A percentile compares a stretch with the other conserved stretches of the same genome.
phyloP scores from a whole-genome alignment of 2,888 invertebrate genomes.

The Scaptomyza reducta region DNA sequence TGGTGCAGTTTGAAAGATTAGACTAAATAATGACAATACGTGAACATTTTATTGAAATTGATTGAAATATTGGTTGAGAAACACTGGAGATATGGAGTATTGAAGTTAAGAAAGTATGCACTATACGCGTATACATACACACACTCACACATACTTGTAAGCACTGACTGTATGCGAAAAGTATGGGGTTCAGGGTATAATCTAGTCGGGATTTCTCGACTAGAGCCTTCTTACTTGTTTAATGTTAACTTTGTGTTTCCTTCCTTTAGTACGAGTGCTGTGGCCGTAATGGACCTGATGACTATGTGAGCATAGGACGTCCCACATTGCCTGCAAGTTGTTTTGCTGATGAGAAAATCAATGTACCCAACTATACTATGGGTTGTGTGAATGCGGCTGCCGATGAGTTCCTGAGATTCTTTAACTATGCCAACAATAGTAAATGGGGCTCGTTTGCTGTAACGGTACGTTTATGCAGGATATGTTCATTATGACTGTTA shows the following conservation, averaged over 20 bases:
- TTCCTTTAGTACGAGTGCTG: conserved; percentile 74
- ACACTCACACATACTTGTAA: too few species aligned
- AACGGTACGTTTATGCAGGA: conserved; percentile 51
- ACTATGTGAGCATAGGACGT: conserved; percentile 65
- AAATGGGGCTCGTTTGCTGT: conserved; percentile 67
- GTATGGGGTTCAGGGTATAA: too few species aligned
- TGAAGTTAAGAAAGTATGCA: too few species aligned
- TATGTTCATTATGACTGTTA: not conserved
- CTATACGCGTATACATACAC: too few species aligned
- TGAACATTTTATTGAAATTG: too few species aligned
- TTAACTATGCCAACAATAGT: conserved; percentile 54
- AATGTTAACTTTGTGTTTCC: not conserved
- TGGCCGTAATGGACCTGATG: conserved; percentile 76
- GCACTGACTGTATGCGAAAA: too few species aligned
- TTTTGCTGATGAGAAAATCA: conserved; percentile 45
- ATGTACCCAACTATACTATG: conserved; percentile 32
- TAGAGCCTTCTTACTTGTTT: too few species aligned
- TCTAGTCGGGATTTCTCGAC: too few species aligned
- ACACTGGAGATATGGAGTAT: too few species aligned
- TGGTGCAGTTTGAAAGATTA: too few species aligned
- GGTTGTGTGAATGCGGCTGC: conserved; percentile 68
- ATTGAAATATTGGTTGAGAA: too few species aligned
- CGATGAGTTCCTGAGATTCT: conserved; percentile 47
- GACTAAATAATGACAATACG: too few species aligned
- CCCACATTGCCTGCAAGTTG: conserved; percentile 63